Percentiles rank a stretch among this genome's conserved stretches.
Conservation (phyloP, 2,113 vertebrate species). For the Paradisaea rubra region DNA sequence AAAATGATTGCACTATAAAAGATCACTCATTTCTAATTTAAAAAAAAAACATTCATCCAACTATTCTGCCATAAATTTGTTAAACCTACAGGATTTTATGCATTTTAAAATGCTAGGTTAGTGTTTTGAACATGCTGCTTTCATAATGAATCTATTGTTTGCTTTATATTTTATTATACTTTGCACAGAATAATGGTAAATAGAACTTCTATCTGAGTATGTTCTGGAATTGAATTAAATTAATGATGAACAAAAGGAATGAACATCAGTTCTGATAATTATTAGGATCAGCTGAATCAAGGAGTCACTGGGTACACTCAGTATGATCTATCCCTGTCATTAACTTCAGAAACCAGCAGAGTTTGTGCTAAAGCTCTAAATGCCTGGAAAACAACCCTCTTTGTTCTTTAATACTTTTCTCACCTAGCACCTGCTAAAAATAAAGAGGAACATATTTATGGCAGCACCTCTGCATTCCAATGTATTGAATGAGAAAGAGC, state of each 20-base stretch:
- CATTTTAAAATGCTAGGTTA: not conserved
- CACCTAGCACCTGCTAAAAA: not conserved
- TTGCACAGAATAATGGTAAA: conserved; percentile 16
- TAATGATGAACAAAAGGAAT: not conserved
- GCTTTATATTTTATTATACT: not conserved
- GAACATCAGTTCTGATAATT: not conserved
- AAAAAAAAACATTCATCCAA: not conserved
- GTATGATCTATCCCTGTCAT: not conserved
- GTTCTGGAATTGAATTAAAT: conserved; percentile 8
- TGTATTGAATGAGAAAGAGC: not conserved
- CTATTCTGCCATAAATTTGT: not conserved
- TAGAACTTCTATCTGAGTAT: not conserved
- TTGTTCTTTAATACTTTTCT: not conserved
- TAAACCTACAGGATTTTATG: not conserved
- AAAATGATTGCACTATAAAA: not conserved
- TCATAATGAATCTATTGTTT: conserved; percentile 6
- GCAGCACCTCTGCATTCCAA: not conserved
- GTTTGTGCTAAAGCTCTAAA: not conserved
- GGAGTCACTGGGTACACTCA: not conserved
- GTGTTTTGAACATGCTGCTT: not conserved
- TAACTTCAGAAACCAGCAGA: not conserved
- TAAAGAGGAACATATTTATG: not conserved
- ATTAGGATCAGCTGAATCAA: not conserved
- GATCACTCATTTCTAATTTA: not conserved
- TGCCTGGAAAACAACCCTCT: not conserved